Evolutionary conservation across 2,797 vertebrate species (phyloP), one percentile per base, ranked within the genome.

Genomic region (Leptatherina wallacei): DNA sequence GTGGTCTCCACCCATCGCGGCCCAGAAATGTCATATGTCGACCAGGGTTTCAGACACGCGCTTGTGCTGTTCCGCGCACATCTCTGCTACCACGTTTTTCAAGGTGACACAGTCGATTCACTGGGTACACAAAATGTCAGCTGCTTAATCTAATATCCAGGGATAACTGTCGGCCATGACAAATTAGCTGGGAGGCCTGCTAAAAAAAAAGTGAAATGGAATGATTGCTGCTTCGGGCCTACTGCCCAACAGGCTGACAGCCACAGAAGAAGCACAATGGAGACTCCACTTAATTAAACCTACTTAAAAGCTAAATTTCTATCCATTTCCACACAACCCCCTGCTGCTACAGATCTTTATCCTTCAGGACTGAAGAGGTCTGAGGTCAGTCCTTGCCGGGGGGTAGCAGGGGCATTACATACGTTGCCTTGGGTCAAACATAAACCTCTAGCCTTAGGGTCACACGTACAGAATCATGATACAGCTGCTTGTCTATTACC

Each of bases 401-500:
- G 22, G 16, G 49, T 3, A 27, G 55, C 20, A 40, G 66, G 71
- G 42, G 55, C 29, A 70, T 84, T 81, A 85, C 77, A 86, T 65
- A 62, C 51, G 16, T 76, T 4, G 65, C 84, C 77, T 56, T 16
- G 16, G 79, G 88, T 74, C 75, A 75, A 83, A 88, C 88, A 86
- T 67, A 42, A 74, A 84, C 79, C 92, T 88, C 71, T 86, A 76
- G 65, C 89, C 91, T 49, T 4, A 11, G 61, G 89, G 84, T 87
- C 88, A 85, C 54, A 10, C 20, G 61, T 52, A 78, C 38, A 68
- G 80, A 88, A 81, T 77, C 86, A 87, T 89, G 86, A 92, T 85
- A 83, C 85, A 88, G 91, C 90, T 86, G 88, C 70, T 78, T 91
- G 90, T 94, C 91, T 86, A 88, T 92, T 90, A 92, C 81, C 35